These are phyloP conservation scores for Cremastinae sp. DNA, from an alignment of 2,888 invertebrate genomes.

Conservation along the genomic window DNA sequence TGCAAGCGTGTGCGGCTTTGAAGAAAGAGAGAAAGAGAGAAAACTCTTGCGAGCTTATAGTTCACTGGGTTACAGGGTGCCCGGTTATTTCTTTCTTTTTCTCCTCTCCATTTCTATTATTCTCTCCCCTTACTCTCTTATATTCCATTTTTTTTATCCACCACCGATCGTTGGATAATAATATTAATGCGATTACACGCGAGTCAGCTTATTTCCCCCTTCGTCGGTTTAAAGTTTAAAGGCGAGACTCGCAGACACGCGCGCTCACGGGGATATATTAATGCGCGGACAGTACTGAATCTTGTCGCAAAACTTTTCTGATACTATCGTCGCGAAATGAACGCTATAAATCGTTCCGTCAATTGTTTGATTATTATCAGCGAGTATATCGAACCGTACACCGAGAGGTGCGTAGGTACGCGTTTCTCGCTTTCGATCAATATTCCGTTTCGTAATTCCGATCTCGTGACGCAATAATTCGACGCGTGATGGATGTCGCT, in stretches of 20 bases:
- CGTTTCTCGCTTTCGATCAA: slow-evolving; percentile 28
- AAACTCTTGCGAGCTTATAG: slow-evolving; percentile 66
- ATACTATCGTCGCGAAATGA: slow-evolving; percentile 45
- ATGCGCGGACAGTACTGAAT: neutral
- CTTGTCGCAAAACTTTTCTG: slow-evolving; percentile 46
- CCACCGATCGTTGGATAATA: slow-evolving; percentile 49
- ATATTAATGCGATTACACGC: slow-evolving; percentile 53
- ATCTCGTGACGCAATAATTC: neutral
- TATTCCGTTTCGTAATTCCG: slow-evolving; percentile 26
- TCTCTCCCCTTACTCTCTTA: slow-evolving; percentile 12
- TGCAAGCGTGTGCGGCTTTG: slow-evolving; percentile 52
- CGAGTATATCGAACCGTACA: slow-evolving; percentile 6
- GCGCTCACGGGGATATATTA: neutral
- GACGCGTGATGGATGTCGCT: neutral
- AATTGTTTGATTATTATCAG: slow-evolving; percentile 46
- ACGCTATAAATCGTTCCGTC: slow-evolving; percentile 43
- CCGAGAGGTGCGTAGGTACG: slow-evolving; percentile 17
- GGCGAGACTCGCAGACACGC: neutral
- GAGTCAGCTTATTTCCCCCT: slow-evolving; percentile 27
- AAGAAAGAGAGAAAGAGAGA: slow-evolving; percentile 7
- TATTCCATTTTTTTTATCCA: slow-evolving; percentile 1
- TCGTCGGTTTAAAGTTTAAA: slow-evolving; percentile 3
- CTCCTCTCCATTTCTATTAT: slow-evolving; percentile 6
- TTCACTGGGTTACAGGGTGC: slow-evolving; percentile 74
- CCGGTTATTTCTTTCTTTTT: slow-evolving; percentile 46